phyloP scores from a whole-genome alignment of 2,797 vertebrate species.

The Microhierax caerulescens region DNA sequence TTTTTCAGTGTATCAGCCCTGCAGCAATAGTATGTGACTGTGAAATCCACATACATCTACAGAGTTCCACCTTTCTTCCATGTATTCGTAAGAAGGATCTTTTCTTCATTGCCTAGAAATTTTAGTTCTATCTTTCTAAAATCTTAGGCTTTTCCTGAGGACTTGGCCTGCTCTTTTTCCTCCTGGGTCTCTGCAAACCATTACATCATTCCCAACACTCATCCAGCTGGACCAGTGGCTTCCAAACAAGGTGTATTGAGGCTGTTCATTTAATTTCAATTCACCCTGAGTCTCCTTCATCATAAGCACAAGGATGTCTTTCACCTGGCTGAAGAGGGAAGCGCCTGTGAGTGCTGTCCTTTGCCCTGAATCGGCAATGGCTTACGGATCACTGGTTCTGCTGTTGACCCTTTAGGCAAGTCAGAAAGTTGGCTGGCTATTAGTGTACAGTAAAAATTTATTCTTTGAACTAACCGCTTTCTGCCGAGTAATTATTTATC shows the following conservation, averaged over 20 bases:
- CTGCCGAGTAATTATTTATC: slow-evolving; percentile 23
- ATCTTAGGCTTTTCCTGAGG: not conserved
- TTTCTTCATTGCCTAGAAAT: not conserved
- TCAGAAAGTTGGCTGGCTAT: not conserved
- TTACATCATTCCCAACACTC: not conserved
- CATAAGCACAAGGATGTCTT: not conserved
- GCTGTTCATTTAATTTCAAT: not conserved
- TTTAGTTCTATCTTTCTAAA: not conserved
- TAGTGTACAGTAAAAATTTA: not conserved
- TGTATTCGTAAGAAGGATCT: not conserved
- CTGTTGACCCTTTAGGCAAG: not conserved
- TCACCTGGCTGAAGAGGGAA: not conserved
- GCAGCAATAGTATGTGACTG: not conserved
- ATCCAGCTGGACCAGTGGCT: not conserved
- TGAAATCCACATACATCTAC: not conserved
- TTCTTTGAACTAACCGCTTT: slow-evolving; percentile 31
- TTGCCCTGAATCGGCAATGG: not conserved
- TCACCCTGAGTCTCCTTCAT: not conserved
- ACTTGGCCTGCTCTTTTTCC: not conserved
- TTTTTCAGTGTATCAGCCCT: not conserved
- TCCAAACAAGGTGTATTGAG: not conserved
- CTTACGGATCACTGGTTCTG: not conserved
- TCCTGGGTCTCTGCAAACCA: not conserved
- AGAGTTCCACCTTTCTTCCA: not conserved
- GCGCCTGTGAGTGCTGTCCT: not conserved